Base-by-base conservation (phyloP, 53 echinoderm and acorn worm species). In the Arbacia lixula region DNA sequence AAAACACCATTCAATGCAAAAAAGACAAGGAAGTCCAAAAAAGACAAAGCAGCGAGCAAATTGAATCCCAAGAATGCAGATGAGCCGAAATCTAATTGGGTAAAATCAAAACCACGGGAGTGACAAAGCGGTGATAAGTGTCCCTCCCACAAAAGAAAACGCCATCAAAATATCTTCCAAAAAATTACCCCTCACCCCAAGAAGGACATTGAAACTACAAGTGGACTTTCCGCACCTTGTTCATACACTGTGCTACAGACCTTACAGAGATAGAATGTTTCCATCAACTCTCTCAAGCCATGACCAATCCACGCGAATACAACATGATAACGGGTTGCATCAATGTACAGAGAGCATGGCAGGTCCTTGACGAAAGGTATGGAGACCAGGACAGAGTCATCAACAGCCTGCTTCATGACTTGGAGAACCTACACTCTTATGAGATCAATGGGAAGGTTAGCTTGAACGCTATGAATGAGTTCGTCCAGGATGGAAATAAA, bases 261-360 rank as follows among this genome's bases (percentile, higher is more conserved):
- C 43, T 93, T 41, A 83, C 90, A 68, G 93, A 88, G 55, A 93
- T 88, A 20, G 93, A 93, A 33, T 88, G 90, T 43, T 88, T 93
- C 52, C 88, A 90, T 49, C 93, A 93, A 85, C 87, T 93, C 6
- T 88, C 88, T 14, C 82, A 93, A 32, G 58, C 93, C 12, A 93
- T 93, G 89, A 14, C 51, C 55, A 89, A 92, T 21, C 26, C 41
- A 34, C 49, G 37, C 36, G 93, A 92, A 36, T 66, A 71, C 30
- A 84, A 87, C 77, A 92, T 75, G 85, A 87, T 90, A 21, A 90
- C 73, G 72, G 90, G 88, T 1, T 93, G 93, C 82, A 62, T 90
- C 54, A 81, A 67, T 43, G 84, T 83, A 22, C 25, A 72, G 40
- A 65, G 87, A 21, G 93, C 93, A 17, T 93, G 90, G 93, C 37